Percentiles rank a stretch among this genome's conserved stretches.
phyloP scores from a whole-genome alignment of 2,113 vertebrate genomes.

The Hippocampus guttulatus region DNA sequence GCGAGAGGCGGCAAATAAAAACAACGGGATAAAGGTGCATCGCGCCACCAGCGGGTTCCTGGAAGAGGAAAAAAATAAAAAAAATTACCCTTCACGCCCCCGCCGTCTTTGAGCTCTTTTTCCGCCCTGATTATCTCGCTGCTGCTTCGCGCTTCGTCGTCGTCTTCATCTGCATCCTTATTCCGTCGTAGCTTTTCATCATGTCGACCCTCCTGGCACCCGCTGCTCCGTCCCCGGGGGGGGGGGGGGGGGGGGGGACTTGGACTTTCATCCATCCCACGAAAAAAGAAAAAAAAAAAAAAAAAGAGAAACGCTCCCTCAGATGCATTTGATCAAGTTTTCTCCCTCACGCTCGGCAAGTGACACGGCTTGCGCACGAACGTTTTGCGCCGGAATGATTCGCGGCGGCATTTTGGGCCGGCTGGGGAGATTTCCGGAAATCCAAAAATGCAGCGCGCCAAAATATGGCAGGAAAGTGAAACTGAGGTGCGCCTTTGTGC shows the following conservation, averaged over 20 bases:
- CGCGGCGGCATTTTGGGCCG: no score
- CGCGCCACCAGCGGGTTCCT: constrained; percentile 50
- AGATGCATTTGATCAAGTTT: constrained; percentile 5
- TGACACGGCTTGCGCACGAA: not conserved
- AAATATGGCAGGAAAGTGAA: not conserved
- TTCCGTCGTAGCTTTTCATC: constrained; percentile 27
- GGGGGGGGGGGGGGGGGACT: not conserved
- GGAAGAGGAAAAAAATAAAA: constrained; percentile 14
- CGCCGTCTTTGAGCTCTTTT: constrained; percentile 9
- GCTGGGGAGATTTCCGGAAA: no score
- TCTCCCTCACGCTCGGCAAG: constrained; percentile 9
- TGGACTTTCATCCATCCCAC: constrained; percentile 15
- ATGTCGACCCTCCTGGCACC: constrained; percentile 17
- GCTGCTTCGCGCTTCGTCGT: constrained; percentile 7
- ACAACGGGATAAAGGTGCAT: constrained; percentile 55
- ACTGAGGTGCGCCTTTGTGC: constrained; percentile 31
- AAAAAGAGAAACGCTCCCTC: not conserved
- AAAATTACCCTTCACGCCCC: constrained; percentile 34
- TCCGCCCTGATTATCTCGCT: constrained; percentile 18
- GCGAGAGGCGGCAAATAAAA: constrained; percentile 60
- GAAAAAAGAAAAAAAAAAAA: not conserved
- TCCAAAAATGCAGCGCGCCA: no score
- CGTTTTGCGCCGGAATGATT: not conserved
- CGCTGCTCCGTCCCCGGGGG: constrained; percentile 12
- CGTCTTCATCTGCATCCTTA: not conserved